Evolutionary conservation across 2,113 vertebrate species (phyloP).

Genomic region (Hoplias malabaricus): DNA sequence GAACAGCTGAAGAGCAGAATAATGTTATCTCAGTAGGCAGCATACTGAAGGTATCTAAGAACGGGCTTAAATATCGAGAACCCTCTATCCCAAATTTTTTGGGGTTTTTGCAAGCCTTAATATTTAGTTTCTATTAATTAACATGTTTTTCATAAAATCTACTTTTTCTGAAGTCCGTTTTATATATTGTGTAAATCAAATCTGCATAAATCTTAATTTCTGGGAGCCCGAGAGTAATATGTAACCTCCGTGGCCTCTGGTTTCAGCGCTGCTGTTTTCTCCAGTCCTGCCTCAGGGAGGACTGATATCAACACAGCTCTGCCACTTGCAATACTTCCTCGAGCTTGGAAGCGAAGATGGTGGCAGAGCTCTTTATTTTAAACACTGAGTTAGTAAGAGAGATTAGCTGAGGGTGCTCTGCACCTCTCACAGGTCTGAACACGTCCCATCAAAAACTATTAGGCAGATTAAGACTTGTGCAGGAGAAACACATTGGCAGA

Average conservation of each 20-base stretch:
- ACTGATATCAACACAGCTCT: not conserved
- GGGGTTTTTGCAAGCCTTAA: too few species aligned
- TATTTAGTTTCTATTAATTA: too few species aligned
- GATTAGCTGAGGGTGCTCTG: constrained; percentile 39
- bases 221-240: not conserved
- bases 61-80: too few species aligned
- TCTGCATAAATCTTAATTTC: too few species aligned
- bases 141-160: too few species aligned
- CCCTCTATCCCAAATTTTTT: too few species aligned
- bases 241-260: too few species aligned
- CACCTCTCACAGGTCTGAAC: constrained; percentile 39
- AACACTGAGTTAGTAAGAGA: constrained; percentile 35
- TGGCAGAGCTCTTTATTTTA: constrained; percentile 18
- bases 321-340: not conserved
- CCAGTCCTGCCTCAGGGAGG: not conserved
- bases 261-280: not conserved
- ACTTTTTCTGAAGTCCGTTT: too few species aligned
- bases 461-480: constrained; percentile 32
- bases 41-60: too few species aligned
- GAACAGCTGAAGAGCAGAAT: too few species aligned
- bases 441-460: constrained; percentile 53
- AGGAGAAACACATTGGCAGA: not conserved
- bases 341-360: not conserved
- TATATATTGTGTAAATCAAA: too few species aligned
- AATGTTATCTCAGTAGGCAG: too few species aligned